Conservation (phyloP, 1,140 invertebrate species). For the Trichoplusia ni region DNA sequence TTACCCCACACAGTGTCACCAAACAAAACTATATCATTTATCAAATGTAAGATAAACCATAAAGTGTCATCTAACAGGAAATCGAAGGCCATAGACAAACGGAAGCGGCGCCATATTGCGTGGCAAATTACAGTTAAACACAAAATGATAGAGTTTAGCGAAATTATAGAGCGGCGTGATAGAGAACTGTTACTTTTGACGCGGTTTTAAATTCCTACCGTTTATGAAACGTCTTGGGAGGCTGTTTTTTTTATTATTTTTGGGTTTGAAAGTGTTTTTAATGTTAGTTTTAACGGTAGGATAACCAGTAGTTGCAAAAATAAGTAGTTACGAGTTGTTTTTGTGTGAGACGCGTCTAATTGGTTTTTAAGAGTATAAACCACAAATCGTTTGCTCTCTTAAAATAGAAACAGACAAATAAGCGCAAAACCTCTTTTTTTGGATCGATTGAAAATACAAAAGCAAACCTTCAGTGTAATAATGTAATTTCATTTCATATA, state of each 20-base stretch:
- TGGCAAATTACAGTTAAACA: constrained; percentile 17
- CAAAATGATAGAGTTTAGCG: constrained; percentile 42
- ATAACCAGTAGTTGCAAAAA: too few species aligned
- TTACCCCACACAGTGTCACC: background rate
- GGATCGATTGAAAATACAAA: too few species aligned
- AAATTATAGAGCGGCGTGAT: constrained; percentile 51
- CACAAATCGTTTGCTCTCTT: too few species aligned
- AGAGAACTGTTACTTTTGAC: constrained; percentile 52
- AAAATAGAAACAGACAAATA: too few species aligned
- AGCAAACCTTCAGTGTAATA: too few species aligned
- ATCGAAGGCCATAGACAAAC: constrained; percentile 18
- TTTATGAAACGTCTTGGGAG: constrained; percentile 40
- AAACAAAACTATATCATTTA: background rate
- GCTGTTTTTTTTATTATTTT: constrained; percentile 29
- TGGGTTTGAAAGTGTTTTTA: too few species aligned
- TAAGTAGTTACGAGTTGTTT: too few species aligned
- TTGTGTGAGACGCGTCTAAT: too few species aligned
- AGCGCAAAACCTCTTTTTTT: too few species aligned
- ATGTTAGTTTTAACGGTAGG: too few species aligned
- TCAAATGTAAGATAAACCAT: constrained; percentile 17
- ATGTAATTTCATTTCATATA: too few species aligned
- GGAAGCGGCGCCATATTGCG: constrained; percentile 17
- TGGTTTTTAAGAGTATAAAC: too few species aligned
- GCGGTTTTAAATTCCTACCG: constrained; percentile 15
- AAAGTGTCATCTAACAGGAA: constrained; percentile 13